Evolutionary conservation across 2,797 vertebrate genomes (phyloP).

Genomic region (Takifugu ocellatus): DNA sequence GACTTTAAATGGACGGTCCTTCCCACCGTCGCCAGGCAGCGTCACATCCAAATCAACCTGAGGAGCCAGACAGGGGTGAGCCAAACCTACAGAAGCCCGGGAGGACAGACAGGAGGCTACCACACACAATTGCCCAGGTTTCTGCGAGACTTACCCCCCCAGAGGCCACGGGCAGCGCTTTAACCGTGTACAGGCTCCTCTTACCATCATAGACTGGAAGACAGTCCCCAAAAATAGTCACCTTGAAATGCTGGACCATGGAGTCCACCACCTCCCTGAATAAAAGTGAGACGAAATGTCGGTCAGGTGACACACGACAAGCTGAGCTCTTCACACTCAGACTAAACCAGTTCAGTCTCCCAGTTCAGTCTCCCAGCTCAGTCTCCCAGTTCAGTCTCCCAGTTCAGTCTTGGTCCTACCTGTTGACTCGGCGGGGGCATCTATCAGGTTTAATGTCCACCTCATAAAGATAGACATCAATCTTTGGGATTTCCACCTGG

Average conservation of each 20-base stretch:
- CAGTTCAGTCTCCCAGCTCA: no score
- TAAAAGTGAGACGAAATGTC: slow-evolving; percentile 21
- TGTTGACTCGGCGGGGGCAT: slow-evolving; percentile 96
- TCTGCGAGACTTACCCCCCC: slow-evolving; percentile 78
- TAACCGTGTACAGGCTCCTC: slow-evolving; percentile 94
- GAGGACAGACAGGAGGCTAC: no score
- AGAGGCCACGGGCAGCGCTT: slow-evolving; percentile 90
- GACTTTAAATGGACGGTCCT: slow-evolving; percentile 97
- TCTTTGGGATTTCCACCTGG: slow-evolving; percentile 99
- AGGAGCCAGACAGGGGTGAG: not conserved
- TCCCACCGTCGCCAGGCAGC: slow-evolving; percentile 94
- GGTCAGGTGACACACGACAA: no score
- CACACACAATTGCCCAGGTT: no score
- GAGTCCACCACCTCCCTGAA: slow-evolving; percentile 96
- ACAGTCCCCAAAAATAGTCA: slow-evolving; percentile 96
- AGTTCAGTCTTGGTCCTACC: slow-evolving; percentile 64
- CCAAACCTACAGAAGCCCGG: no score
- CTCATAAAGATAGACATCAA: slow-evolving; percentile 97
- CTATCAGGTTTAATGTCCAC: slow-evolving; percentile 98
- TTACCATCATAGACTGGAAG: slow-evolving; percentile 97
- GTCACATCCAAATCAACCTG: slow-evolving; percentile 98
- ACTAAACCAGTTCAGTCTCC: not conserved
- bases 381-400: no score
- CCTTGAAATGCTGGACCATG: slow-evolving; percentile 99
- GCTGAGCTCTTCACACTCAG: no score